Evolutionary conservation across 1,140 invertebrate genomes (phyloP).

Genomic region (Rhopalosiphum padi): DNA sequence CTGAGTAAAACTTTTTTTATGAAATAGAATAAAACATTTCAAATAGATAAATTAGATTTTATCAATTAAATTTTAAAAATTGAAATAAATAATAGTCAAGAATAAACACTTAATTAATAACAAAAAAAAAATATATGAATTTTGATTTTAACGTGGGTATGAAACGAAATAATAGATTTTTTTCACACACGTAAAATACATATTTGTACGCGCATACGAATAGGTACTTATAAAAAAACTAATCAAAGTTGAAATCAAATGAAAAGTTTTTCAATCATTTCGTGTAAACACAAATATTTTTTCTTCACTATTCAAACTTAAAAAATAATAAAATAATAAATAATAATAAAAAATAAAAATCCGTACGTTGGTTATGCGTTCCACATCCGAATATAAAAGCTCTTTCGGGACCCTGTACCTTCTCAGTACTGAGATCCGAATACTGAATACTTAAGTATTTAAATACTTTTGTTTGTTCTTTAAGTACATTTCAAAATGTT

Average conservation of each 20-base stretch:
- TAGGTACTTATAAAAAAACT: background rate
- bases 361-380: background rate
- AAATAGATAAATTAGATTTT: background rate
- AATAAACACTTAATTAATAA: background rate
- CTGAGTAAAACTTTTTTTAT: background rate
- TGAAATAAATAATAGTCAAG: background rate
- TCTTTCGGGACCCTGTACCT: background rate
- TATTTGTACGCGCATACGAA: background rate
- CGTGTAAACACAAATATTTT: background rate
- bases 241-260: slow-evolving; percentile 21
- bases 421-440: background rate
- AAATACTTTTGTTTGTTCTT: background rate
- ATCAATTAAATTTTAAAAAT: background rate
- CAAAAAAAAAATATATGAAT: background rate
- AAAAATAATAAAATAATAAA: background rate
- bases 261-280: slow-evolving; percentile 43
- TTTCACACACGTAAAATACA: background rate
- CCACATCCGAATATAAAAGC: background rate
- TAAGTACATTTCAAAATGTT: background rate
- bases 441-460: background rate
- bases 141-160: background rate
- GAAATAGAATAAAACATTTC: background rate
- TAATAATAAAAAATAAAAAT: background rate
- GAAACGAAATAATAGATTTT: background rate
- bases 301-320: background rate